These are phyloP conservation scores for Marmota flaviventris DNA, from an alignment of 2,113 vertebrate genomes.

Conservation along the genomic window DNA sequence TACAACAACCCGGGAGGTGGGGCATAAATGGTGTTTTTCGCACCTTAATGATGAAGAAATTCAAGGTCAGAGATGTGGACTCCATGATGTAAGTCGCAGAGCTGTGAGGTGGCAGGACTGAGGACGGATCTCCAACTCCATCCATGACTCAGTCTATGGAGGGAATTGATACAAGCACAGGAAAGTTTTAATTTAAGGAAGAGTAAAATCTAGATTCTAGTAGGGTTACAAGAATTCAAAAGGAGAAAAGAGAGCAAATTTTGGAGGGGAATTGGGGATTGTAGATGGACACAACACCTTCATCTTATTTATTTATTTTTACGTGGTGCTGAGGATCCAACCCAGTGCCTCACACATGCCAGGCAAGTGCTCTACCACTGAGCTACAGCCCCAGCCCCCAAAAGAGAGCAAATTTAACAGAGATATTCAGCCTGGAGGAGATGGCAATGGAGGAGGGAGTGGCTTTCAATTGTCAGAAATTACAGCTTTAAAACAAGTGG, in stretches of 20 bases:
- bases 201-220: background rate
- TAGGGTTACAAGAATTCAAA: background rate
- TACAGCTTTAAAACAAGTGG: background rate
- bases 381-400: too few species aligned
- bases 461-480: background rate
- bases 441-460: background rate
- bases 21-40: background rate
- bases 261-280: too few species aligned
- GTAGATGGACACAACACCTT: too few species aligned
- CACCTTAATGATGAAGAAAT: background rate
- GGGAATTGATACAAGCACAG: background rate
- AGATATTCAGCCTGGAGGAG: background rate
- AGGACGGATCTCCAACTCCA: background rate
- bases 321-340: too few species aligned
- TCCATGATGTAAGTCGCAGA: background rate
- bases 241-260: background rate
- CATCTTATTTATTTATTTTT: too few species aligned
- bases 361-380: too few species aligned
- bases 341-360: too few species aligned
- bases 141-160: background rate
- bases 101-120: background rate
- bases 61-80: background rate
- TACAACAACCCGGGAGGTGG: background rate
- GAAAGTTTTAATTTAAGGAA: conserved; percentile 4
- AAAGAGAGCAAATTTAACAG: background rate